phyloP scores from a whole-genome alignment of 2,113 vertebrate species.

The Plectropomus leopardus region DNA sequence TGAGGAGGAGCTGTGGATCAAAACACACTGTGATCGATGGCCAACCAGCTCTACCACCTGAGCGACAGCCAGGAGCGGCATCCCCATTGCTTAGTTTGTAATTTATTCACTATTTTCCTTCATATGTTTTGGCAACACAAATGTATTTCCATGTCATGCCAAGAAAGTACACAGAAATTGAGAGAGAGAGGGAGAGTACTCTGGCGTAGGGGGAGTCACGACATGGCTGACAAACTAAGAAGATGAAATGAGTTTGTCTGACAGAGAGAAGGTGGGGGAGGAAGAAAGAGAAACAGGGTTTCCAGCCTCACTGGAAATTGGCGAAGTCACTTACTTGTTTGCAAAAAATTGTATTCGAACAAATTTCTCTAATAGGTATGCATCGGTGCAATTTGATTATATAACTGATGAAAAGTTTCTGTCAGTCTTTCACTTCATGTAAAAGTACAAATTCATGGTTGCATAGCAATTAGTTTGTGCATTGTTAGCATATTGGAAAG shows the following conservation, averaged over 20 bases:
- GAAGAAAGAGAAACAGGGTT: slow-evolving; percentile 26
- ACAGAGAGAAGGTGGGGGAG: slow-evolving; percentile 10
- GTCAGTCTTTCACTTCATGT: background rate
- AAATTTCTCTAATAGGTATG: background rate
- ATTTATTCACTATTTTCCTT: background rate
- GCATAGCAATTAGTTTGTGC: slow-evolving; percentile 16
- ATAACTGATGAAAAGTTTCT: background rate
- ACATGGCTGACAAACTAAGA: slow-evolving; percentile 35
- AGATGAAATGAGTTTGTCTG: slow-evolving; percentile 19
- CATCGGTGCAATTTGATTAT: background rate
- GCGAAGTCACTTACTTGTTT: background rate
- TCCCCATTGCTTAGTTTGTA: slow-evolving; percentile 28
- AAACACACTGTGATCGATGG: slow-evolving; percentile 3
- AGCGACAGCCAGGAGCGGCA: slow-evolving; percentile 7
- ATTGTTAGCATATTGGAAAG: slow-evolving; percentile 7
- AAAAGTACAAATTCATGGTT: background rate
- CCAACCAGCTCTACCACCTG: slow-evolving; percentile 5
- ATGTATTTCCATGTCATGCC: slow-evolving; percentile 22
- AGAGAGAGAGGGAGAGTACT: slow-evolving; percentile 10
- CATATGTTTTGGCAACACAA: slow-evolving; percentile 25
- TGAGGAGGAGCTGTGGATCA: background rate
- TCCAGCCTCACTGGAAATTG: background rate
- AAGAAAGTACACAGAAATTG: slow-evolving; percentile 25
- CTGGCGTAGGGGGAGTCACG: slow-evolving; percentile 49
- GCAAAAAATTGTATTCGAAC: background rate